These are phyloP conservation scores for Drosophila fungiperda DNA, from an alignment of 2,888 invertebrate genomes.

Conservation along the genomic window DNA sequence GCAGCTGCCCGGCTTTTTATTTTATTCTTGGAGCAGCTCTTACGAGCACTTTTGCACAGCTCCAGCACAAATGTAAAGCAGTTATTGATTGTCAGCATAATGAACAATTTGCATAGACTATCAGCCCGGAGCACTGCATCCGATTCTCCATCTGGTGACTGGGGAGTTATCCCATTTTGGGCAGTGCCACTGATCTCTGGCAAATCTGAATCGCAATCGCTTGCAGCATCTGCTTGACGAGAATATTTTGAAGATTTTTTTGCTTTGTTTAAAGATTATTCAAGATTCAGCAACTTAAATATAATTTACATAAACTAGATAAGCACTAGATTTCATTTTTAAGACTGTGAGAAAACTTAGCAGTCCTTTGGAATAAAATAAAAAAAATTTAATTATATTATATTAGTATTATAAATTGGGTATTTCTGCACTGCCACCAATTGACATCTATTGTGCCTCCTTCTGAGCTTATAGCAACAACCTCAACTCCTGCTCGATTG, in stretches of 20 bases:
- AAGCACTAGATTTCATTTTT: not conserved
- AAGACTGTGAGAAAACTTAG: not conserved
- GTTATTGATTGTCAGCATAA: constrained; percentile 76
- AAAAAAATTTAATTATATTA: not conserved
- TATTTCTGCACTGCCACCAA: too few species aligned
- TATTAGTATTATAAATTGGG: too few species aligned
- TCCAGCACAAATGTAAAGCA: constrained; percentile 74
- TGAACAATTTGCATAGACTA: constrained; percentile 65
- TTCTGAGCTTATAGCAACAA: too few species aligned
- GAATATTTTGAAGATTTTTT: not conserved
- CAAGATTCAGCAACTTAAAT: too few species aligned
- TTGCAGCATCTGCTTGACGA: not conserved
- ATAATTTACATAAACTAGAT: not conserved
- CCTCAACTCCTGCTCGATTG: too few species aligned
- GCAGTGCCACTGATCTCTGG: not conserved
- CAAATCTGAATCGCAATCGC: not conserved
- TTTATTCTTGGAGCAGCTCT: constrained; percentile 3
- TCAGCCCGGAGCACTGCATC: not conserved
- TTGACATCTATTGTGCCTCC: too few species aligned
- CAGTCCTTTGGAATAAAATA: not conserved
- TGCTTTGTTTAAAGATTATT: too few species aligned
- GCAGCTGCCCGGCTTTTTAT: constrained; percentile 3
- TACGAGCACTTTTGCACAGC: constrained; percentile 51
- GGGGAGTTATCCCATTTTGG: not conserved
- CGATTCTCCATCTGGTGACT: too few species aligned